phyloP scores from a whole-genome alignment of 2,888 invertebrate species.

The Chydorus sphaericus region DNA sequence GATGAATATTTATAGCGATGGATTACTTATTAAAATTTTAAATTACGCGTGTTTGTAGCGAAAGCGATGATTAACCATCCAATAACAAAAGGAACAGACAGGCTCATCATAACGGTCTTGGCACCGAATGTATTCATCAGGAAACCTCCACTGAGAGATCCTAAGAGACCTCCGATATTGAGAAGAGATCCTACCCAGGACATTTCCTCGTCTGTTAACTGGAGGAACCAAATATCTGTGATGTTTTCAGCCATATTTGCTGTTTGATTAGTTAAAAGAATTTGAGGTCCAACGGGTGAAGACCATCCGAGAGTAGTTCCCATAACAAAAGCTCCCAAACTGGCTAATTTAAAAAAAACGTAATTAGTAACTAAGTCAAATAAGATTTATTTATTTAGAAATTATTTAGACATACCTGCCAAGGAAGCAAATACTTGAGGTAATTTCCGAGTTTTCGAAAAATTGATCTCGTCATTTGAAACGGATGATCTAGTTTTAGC shows the following conservation, averaged over 20 bases:
- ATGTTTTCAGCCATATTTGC: neutral
- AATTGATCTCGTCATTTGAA: too few species aligned
- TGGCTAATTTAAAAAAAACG: too few species aligned
- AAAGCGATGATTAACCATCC: constrained; percentile 43
- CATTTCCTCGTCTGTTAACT: constrained; percentile 17
- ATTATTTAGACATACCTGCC: too few species aligned
- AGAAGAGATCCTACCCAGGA: constrained; percentile 42
- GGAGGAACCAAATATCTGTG: neutral
- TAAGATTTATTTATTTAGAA: too few species aligned
- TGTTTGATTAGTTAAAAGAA: neutral
- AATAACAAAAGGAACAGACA: constrained; percentile 38
- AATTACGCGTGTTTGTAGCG: constrained; percentile 26
- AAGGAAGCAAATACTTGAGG: too few species aligned
- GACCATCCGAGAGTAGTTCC: constrained; percentile 67
- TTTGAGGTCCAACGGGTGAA: constrained; percentile 36
- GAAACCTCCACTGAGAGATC: constrained; percentile 34
- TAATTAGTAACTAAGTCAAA: too few species aligned
- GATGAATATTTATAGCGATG: neutral
- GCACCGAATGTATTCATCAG: constrained; percentile 38
- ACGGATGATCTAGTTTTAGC: too few species aligned
- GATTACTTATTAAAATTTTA: too few species aligned
- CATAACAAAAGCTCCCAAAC: constrained; percentile 60
- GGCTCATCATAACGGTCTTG: constrained; percentile 36
- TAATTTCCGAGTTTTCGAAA: too few species aligned
- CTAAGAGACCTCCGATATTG: constrained; percentile 38